Evolutionary conservation across 1,140 invertebrate species (phyloP), one percentile per base, ranked within the genome.

Genomic region (Xylocopa sonorina): DNA sequence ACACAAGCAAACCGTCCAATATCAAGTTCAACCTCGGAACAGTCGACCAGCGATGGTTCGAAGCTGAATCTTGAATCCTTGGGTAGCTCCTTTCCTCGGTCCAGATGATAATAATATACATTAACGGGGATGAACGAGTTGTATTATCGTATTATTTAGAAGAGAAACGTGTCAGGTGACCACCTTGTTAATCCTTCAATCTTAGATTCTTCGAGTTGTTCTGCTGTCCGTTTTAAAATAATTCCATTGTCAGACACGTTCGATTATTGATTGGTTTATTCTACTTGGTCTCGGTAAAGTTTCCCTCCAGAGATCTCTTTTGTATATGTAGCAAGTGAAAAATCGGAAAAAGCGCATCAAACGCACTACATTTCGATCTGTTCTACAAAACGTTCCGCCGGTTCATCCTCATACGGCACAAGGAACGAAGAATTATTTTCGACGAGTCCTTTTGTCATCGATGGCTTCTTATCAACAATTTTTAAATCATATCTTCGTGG

Each of bases 31-130:
- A 53, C 69, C 38, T 32, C 69, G 29, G n/a, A 55, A 78, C 68
- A 72, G 60, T 38, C 58, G 58, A 63, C 69, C 58, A 63, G 50
- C 68, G 69, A 63, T 73, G n/a, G 77, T 62, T 64, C 38, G 58
- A 73, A 53, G 57, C 32, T 73, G 58, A 63, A 60, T 64, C 69
- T 63, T 64, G 6, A 48, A 18, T 51, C 34, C 24, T 32, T 48
- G 14, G n/a, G n/a, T n/a, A n/a, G n/a, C 48, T 34, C n/a, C 34
- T 53, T 5, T 34, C 51, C 14, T 48, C 24, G 27, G 38, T 18
- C 43, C 16, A 21, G 24, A 48, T 10, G 58, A 57, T 41, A 24
- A 62, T 24, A 32, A 9, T 14, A n/a, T 29, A 12, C 7, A 63
- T 78, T 21, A 29, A 72, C 46, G 38, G 12, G 41, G 69, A 73